These are phyloP conservation scores for Beaufortia kweichowensis DNA, from an alignment of 2,113 vertebrate species.

Conservation along the genomic window DNA sequence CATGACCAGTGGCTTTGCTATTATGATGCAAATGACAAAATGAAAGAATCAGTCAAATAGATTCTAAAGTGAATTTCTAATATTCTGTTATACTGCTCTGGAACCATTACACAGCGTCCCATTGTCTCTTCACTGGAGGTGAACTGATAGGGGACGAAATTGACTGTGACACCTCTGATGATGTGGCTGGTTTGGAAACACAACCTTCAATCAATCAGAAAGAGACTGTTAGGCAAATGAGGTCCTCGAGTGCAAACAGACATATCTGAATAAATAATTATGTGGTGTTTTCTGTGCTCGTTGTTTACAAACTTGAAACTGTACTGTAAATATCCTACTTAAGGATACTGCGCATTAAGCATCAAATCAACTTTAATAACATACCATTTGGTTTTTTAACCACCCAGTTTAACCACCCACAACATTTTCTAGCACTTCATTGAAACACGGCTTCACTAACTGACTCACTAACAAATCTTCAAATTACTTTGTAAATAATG, in stretches of 20 bases:
- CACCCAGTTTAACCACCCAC: too few species aligned
- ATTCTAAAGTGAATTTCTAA: slow-evolving; percentile 46
- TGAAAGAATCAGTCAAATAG: slow-evolving; percentile 45
- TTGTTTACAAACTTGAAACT: neutral
- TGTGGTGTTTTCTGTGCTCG: neutral
- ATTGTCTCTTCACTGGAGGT: slow-evolving; percentile 25
- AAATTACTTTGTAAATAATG: too few species aligned
- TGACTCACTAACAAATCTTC: too few species aligned
- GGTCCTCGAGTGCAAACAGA: neutral
- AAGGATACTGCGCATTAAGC: too few species aligned
- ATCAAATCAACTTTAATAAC: neutral
- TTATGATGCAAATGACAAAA: slow-evolving; percentile 51
- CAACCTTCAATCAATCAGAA: slow-evolving; percentile 26
- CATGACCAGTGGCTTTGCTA: slow-evolving; percentile 18
- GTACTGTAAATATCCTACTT: neutral
- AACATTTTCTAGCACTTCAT: too few species aligned
- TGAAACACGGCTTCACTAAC: too few species aligned
- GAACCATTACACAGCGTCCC: slow-evolving; percentile 6
- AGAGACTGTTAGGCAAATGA: slow-evolving; percentile 30
- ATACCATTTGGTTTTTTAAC: too few species aligned
- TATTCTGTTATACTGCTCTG: slow-evolving; percentile 36
- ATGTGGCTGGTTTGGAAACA: slow-evolving; percentile 32
- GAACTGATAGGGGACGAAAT: slow-evolving; percentile 36
- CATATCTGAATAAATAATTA: slow-evolving; percentile 15
- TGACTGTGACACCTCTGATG: slow-evolving; percentile 34